A percentile compares a stretch with the other conserved stretches of the same genome.
phyloP scores from a whole-genome alignment of 2,797 vertebrate genomes.

The Alosa sapidissima region DNA sequence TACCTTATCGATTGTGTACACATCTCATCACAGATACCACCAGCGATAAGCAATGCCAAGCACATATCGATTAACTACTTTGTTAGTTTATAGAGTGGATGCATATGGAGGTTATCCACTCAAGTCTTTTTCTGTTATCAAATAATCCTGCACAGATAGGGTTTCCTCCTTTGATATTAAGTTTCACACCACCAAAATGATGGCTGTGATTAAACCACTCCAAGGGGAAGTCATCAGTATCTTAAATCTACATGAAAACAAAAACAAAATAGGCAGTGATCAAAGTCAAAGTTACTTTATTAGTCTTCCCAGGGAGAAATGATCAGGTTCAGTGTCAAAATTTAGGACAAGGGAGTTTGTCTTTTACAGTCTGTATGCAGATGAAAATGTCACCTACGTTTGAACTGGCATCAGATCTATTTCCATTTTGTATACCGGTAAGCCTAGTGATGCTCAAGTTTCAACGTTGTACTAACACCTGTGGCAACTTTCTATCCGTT shows the following conservation, averaged over 20 bases:
- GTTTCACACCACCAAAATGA: conserved; percentile 50
- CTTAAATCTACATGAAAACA: not conserved
- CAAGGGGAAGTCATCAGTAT: conserved; percentile 8
- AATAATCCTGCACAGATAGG: conserved; percentile 47
- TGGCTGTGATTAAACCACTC: conserved; percentile 38
- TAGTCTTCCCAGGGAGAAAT: too few relatives aligned
- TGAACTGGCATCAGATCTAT: not conserved
- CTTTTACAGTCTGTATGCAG: not conserved
- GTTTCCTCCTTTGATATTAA: conserved; percentile 41
- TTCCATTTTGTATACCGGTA: not conserved
- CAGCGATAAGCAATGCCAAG: conserved; percentile 45
- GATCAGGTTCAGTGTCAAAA: too few relatives aligned
- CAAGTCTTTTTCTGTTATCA: conserved; percentile 42
- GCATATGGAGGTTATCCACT: conserved; percentile 44
- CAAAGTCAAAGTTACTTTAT: too few relatives aligned
- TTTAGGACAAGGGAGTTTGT: not conserved
- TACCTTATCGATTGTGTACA: conserved; percentile 30
- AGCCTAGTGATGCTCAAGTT: not conserved
- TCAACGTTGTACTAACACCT: not conserved
- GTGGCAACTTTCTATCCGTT: not conserved
- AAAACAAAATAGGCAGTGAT: not conserved
- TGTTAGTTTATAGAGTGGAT: conserved; percentile 50
- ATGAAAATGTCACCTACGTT: not conserved
- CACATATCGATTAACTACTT: conserved; percentile 48
- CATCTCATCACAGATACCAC: conserved; percentile 42